A percentile compares a stretch with the other conserved stretches of the same genome.
Evolutionary conservation across 2,113 vertebrate species (phyloP).

Genomic region (Megalops atlanticus): DNA sequence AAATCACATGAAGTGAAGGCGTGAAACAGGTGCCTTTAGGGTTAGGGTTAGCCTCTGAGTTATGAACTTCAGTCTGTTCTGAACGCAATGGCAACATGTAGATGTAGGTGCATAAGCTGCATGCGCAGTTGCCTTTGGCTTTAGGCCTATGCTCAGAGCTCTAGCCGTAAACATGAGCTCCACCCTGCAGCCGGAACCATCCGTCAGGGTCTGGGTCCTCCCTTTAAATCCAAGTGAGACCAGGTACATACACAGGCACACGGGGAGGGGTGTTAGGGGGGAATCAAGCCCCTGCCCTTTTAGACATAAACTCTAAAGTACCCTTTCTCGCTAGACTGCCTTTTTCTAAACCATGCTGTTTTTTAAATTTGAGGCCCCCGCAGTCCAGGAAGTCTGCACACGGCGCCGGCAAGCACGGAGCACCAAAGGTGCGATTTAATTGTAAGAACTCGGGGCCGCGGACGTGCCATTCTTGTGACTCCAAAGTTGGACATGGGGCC

Average conservation of each 20-base stretch:
- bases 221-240: too few species aligned
- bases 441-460: not conserved
- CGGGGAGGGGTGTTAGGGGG: too few species aligned
- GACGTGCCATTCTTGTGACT: not conserved
- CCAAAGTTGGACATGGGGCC: not conserved
- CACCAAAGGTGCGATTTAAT: not conserved
- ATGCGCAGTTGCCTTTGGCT: not conserved
- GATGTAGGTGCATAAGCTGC: not conserved
- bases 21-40: too few species aligned
- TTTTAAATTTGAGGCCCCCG: too few species aligned
- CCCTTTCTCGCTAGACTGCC: too few species aligned
- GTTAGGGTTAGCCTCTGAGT: not conserved
- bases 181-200: not conserved
- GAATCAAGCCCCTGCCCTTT: too few species aligned
- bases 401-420: not conserved
- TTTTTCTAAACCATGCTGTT: too few species aligned
- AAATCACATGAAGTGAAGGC: not conserved
- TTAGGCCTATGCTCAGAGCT: not conserved
- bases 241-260: too few species aligned
- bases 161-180: not conserved
- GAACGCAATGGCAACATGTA: too few species aligned
- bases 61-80: too few species aligned
- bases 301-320: too few species aligned
- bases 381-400: too few species aligned
- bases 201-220: not conserved